Evolutionary conservation across 2,113 vertebrate species (phyloP), one percentile per base, ranked within the genome.

Genomic region (Hirundichthys speculiger): DNA sequence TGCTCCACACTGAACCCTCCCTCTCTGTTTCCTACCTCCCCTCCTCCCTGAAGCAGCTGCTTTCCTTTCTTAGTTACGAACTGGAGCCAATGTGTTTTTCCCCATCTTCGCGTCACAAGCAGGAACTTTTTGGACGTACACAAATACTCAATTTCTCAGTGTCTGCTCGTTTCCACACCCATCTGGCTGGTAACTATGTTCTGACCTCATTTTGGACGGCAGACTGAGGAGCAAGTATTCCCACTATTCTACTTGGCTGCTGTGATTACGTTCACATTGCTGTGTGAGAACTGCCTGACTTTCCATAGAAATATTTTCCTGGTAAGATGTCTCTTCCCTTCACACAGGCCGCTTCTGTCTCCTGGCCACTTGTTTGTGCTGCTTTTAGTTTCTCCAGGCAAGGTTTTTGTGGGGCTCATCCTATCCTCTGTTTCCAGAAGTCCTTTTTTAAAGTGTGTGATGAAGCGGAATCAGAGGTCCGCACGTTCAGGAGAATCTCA

Each of bases 11-110:
- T 67, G n/a, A 50, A 40, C 73, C 50, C 65, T 71, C 69, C 65
- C 46, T 62, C 54, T 47, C 49, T 52, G n/a, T 55, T 43, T 20
- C 25, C n/a, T 34, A 20, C 16, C n/a, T 30, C 51, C 30, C 64
- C 22, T 40, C 51, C 51, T 69, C 60, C 73, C 62, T 74, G 53
- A 41, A 84, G 78, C 85, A 74, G 83, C 85, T 88, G 85, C 86
- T 90, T 86, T 88, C 80, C 79, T 88, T 76, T 71, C 81, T 76
- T 60, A 39, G 75, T 85, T 78, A 67, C 73, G 69, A 83, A 80
- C 74, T 76, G 76, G 41, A 74, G 83, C 73, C 75, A 73, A 50
- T 40, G 66, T 75, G 58, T 77, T 81, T 55, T 57, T 49, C 55
- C 79, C 53, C 62, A 55, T 79, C 59, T 43, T 57, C 15, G 19